Base-by-base conservation (phyloP, 2,113 vertebrate genomes). In the Gymnobelideus leadbeateri region DNA sequence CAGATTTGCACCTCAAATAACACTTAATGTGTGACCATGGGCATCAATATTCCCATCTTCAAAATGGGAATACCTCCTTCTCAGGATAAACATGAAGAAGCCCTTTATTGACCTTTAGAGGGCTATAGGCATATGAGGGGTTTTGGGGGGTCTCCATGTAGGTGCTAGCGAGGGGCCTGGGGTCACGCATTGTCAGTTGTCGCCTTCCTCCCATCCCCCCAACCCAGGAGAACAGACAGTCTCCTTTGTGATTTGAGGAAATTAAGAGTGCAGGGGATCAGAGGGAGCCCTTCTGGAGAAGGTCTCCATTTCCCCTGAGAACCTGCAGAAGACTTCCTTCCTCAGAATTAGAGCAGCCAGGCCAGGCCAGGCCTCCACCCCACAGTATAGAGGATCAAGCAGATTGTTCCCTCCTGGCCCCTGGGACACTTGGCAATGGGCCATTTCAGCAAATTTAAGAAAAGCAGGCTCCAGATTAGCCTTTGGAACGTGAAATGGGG, bases 401-500 rank as follows among this genome's bases (percentile, higher is more conserved):
- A 92, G 93, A 94, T 51, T 94, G 43, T n/a, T 95, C 96, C 21
- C n/a, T 95, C 57, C 47, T 93, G 91, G 49, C 94, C 49, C 50
- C n/a, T 94, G 93, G 93, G 46, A 92, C 50, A 95, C 47, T 94
- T 89, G 94, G 31, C 37, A 95, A 90, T 47, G 55, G 51, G 23
- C 16, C 93, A 89, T 94, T 96, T 97, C 95, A 96, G 43, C n/a
- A 96, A 93, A 95, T 93, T 43, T 84, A 94, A 94, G 50, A 94
- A 49, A 49, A 96, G 91, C n/a, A 46, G 96, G 28, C 95, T 96
- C 25, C 51, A 95, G 54, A 91, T 96, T 94, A 97, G 84, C 92
- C 43, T 97, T 97, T 89, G 31, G 54, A 95, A 96, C 89, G 96
- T 90, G 93, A 97, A 98, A 95, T 94, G 84, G 94, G 96, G 90